These are phyloP conservation scores for Liasis olivaceus DNA, from an alignment of 2,797 vertebrate species.

Conservation along the genomic window DNA sequence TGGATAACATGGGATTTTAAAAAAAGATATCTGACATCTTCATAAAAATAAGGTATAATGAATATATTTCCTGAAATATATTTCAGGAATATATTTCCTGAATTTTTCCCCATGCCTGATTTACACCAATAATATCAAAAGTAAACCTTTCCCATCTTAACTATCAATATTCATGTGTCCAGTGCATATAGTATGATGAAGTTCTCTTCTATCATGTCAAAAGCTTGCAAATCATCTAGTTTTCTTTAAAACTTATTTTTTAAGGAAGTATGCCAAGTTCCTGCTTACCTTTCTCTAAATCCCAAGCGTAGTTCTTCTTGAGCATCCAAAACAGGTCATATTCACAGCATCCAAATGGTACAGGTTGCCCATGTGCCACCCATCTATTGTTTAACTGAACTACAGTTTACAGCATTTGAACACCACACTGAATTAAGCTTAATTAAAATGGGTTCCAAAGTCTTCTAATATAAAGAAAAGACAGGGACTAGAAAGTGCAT, in stretches of 20 bases:
- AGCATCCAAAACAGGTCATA: background rate
- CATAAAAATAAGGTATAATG: slow-evolving; percentile 23
- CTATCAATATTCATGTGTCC: background rate
- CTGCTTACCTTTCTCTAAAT: background rate
- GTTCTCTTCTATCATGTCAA: background rate
- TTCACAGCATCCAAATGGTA: background rate
- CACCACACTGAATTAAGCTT: background rate
- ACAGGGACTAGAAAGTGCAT: background rate
- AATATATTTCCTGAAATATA: background rate
- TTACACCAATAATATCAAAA: background rate
- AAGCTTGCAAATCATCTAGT: background rate
- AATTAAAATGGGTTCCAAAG: background rate
- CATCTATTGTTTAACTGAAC: background rate
- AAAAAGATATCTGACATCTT: slow-evolving; percentile 27
- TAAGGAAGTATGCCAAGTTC: background rate
- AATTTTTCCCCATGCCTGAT: background rate
- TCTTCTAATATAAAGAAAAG: background rate
- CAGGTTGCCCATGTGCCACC: background rate
- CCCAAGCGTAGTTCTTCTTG: background rate
- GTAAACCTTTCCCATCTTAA: background rate
- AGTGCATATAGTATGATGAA: background rate
- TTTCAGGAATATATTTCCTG: background rate
- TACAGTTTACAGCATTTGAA: background rate
- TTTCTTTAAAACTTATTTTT: background rate
- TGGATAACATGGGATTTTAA: slow-evolving; percentile 12